Evolutionary conservation across 1,140 invertebrate species (phyloP).

Genomic region (Leptinotarsa undecemlineata): DNA sequence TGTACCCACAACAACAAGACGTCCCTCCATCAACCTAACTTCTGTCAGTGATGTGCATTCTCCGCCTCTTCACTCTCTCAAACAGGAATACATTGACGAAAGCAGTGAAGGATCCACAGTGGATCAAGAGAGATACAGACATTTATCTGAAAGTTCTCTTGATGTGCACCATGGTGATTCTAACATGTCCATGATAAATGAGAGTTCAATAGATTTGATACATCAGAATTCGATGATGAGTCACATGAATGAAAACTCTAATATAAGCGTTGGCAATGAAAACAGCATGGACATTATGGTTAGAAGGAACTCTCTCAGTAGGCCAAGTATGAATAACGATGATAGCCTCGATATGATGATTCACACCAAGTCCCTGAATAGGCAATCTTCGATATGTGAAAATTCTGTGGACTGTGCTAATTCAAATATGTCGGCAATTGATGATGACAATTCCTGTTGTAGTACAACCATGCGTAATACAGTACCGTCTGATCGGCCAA

Average conservation of each 20-base stretch:
- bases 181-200: conserved; percentile 56
- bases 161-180: conserved; percentile 54
- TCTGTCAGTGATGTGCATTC: conserved; percentile 48
- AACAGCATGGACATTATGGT: conserved; percentile 48
- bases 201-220: conserved; percentile 57
- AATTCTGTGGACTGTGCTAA: conserved; percentile 39
- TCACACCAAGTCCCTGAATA: conserved; percentile 34
- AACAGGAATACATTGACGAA: conserved; percentile 73
- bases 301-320: conserved; percentile 36
- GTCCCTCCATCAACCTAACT: conserved; percentile 58
- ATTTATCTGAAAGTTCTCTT: conserved; percentile 54
- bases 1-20: conserved; percentile 59
- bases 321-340: conserved; percentile 51
- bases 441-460: conserved; percentile 32
- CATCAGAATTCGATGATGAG: conserved; percentile 43
- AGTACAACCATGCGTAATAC: conserved; percentile 31
- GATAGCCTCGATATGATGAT: conserved; percentile 47
- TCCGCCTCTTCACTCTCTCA: conserved; percentile 59
- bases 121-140: conserved; percentile 50
- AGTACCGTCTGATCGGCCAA: conserved; percentile 32
- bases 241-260: conserved; percentile 57
- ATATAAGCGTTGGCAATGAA: conserved; percentile 54
- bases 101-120: conserved; percentile 65
- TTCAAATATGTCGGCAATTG: conserved; percentile 33
- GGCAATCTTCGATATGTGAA: conserved; percentile 31